Percentiles rank a stretch among this genome's conserved stretches.
phyloP scores from a whole-genome alignment of 2,888 invertebrate genomes.

The Salpingus planirostris region DNA sequence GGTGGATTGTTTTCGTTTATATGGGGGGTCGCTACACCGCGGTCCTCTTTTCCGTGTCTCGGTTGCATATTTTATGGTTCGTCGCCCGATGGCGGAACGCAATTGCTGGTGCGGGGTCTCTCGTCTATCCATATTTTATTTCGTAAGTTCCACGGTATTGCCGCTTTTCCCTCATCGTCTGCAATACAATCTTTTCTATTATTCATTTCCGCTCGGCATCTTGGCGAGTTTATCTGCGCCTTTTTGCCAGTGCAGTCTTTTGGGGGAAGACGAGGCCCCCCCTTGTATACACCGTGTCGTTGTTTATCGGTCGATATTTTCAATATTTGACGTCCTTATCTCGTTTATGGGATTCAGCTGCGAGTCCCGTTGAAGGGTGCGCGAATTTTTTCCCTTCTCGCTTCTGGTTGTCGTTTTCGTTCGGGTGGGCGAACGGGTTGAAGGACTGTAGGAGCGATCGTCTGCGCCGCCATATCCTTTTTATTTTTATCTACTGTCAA shows the following conservation, averaged over 20 bases:
- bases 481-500: slow-evolving; percentile 26
- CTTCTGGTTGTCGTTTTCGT: no score
- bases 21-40: slow-evolving; percentile 1
- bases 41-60: slow-evolving; percentile 1
- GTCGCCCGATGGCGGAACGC: slow-evolving; percentile 16
- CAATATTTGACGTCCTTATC: slow-evolving; percentile 24
- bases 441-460: no score
- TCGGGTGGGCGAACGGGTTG: no score
- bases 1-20: no score
- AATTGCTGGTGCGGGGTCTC: slow-evolving; percentile 22
- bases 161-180: slow-evolving; percentile 30
- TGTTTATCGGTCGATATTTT: slow-evolving; percentile 23
- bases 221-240: slow-evolving; percentile 14
- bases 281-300: slow-evolving; percentile 7
- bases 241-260: no score
- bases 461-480: slow-evolving; percentile 15
- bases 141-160: slow-evolving; percentile 22
- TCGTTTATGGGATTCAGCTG: slow-evolving; percentile 17
- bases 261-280: slow-evolving; percentile 9
- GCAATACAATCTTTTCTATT: slow-evolving; percentile 34
- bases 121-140: slow-evolving; percentile 29
- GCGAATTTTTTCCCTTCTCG: slow-evolving; percentile 2
- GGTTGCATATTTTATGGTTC: slow-evolving; percentile 13
- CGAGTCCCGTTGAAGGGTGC: slow-evolving; percentile 16
- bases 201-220: slow-evolving; percentile 19